A percentile compares a stretch with the other conserved stretches of the same genome.
phyloP scores from a whole-genome alignment of 2,113 vertebrate genomes.

The Lipophrys pholis region DNA sequence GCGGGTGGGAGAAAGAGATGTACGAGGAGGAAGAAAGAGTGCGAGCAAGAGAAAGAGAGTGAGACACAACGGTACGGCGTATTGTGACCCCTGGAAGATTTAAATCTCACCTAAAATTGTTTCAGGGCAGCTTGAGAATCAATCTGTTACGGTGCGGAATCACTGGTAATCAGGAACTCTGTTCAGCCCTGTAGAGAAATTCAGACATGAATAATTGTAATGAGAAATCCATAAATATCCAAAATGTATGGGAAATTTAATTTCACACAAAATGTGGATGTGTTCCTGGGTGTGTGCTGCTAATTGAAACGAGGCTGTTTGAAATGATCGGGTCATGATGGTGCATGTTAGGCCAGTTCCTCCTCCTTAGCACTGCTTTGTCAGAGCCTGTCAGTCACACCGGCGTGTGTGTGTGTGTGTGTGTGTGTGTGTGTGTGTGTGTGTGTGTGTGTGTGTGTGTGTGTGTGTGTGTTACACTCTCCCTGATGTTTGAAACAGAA shows the following conservation, averaged over 20 bases:
- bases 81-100: slow-evolving; percentile 39
- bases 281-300: slow-evolving; percentile 11
- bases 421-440: too few species aligned
- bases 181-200: slow-evolving; percentile 19
- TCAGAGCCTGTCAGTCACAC: slow-evolving; percentile 22
- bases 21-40: slow-evolving; percentile 7
- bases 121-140: slow-evolving; percentile 46
- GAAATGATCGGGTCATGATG: slow-evolving; percentile 32
- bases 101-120: slow-evolving; percentile 47
- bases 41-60: not conserved
- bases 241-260: slow-evolving; percentile 38
- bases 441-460: too few species aligned
- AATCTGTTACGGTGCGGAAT: slow-evolving; percentile 17
- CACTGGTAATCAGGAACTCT: slow-evolving; percentile 9
- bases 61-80: not conserved
- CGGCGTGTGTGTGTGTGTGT: too few species aligned
- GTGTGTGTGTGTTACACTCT: too few species aligned
- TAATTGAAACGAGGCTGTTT: slow-evolving; percentile 32
- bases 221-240: slow-evolving; percentile 20
- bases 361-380: slow-evolving; percentile 10
- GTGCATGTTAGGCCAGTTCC: slow-evolving; percentile 26
- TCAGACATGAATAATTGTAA: slow-evolving; percentile 21
- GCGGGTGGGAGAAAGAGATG: slow-evolving; percentile 28
- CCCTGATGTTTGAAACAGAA: too few species aligned
- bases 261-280: slow-evolving; percentile 41